Base-by-base conservation (phyloP, 37 sponge, comb jelly and placozoan genomes). In the Theonella swinhoei region DNA sequence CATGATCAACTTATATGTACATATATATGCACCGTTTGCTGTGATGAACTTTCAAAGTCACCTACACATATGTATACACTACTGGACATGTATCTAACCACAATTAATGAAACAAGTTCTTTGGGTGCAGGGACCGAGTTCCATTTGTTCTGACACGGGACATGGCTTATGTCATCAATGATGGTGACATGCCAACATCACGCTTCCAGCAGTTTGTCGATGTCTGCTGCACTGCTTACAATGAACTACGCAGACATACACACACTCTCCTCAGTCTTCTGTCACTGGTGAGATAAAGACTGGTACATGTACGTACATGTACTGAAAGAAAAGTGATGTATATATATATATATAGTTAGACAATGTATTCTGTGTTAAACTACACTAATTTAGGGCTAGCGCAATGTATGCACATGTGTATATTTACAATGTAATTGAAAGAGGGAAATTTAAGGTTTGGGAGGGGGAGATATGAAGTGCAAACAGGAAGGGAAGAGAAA, bases 151-250 rank as follows among this genome's bases (percentile, higher is more conserved):
- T 96, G 38, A 96, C 97, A 40, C 94, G 91, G 4, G 97, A 96
- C 79, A 96, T 96, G 97, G 97, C 97, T 11, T 96, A 93, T 64
- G 97, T 96, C 39, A 96, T 96, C 70, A 93, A 96, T 69, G 92
- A 79, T 0, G 89, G 97, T 0, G 97, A 91, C 39, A 80, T 79
- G 42, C 90, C 85, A 8, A 91, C 89, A 20, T 40, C 72, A 11
- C 83, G 80, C 39, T 96, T 93, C 77, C 97, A 96, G 74, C 79
- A 88, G 65, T 96, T 96, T 64, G 69, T 58, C 59, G 97, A 96
- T 62, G 80, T 96, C 69, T 90, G 91, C 79, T 96, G 97, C 61
- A 62, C 69, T 39, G 97, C 97, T 0, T 96, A 87, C 83, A 94
- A 96, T 30, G 87, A 89, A 32, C 81, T 96, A 34, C 76, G 97